These are phyloP conservation scores for Dugesia japonica DNA, from an alignment of 2,888 invertebrate genomes.

Conservation along the genomic window DNA sequence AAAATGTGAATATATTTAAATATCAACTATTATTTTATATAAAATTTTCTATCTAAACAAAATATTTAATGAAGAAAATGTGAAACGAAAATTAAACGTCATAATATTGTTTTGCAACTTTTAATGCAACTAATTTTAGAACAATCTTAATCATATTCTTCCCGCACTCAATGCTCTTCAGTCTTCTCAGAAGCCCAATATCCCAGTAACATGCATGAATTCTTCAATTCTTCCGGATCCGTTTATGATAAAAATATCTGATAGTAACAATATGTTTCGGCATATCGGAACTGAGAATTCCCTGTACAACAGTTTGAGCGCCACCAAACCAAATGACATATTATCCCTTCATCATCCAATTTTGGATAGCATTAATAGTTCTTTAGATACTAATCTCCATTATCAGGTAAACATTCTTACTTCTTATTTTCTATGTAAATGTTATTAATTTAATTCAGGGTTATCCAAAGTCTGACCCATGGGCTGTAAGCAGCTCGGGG, in stretches of 20 bases:
- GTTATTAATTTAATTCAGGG: no score
- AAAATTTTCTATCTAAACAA: no score
- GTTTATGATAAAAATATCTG: slow-evolving; percentile 1
- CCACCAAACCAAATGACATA: neutral
- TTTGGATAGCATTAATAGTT: neutral
- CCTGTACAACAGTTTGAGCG: neutral
- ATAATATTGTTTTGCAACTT: no score
- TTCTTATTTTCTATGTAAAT: no score
- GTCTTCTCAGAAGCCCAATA: neutral
- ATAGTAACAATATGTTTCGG: neutral
- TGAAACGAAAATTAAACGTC: no score
- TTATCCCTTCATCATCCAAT: neutral
- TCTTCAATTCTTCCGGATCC: slow-evolving; percentile 15
- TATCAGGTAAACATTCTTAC: neutral
- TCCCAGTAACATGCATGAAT: slow-evolving; percentile 6
- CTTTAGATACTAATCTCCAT: neutral
- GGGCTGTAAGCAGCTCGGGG: no score
- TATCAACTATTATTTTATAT: no score
- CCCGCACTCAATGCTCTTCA: slow-evolving; percentile 2
- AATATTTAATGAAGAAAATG: no score
- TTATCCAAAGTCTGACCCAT: no score
- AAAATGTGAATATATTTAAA: no score
- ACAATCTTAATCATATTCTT: slow-evolving; percentile 7
- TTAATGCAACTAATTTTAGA: neutral
- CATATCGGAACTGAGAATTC: neutral